Evolutionary conservation across 1,140 invertebrate genomes (phyloP).

Genomic region (Rhagoletis zephyria): DNA sequence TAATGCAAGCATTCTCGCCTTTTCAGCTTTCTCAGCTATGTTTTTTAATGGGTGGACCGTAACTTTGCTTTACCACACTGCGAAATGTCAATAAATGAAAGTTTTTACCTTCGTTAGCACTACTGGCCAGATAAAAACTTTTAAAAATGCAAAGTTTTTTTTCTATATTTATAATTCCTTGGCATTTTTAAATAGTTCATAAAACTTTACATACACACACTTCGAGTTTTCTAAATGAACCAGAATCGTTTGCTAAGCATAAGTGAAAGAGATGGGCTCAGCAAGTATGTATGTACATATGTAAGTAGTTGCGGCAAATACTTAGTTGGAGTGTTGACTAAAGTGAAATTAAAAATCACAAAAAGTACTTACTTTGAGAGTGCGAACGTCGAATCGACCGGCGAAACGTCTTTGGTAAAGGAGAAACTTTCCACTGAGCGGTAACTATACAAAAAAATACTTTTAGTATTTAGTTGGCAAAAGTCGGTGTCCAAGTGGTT

Average conservation of each 20-base stretch:
- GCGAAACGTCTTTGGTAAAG: conserved; percentile 26
- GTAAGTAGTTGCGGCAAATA: conserved; percentile 10
- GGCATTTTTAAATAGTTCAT: conserved; percentile 36
- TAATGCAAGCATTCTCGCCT: too few relatives aligned
- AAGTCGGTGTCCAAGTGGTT: neutral
- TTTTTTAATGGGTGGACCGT: too few relatives aligned
- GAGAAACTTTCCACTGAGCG: conserved; percentile 40
- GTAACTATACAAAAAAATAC: neutral
- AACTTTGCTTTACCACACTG: neutral
- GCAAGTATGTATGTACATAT: neutral
- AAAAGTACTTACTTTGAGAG: conserved; percentile 48
- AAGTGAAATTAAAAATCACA: conserved; percentile 51
- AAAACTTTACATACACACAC: conserved; percentile 34
- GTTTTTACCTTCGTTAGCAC: conserved; percentile 20
- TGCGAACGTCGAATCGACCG: neutral
- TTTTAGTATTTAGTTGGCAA: conserved; percentile 17
- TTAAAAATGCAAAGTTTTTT: conserved; percentile 40
- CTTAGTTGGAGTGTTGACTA: conserved; percentile 35
- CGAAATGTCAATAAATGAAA: conserved; percentile 44
- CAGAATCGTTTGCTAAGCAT: neutral
- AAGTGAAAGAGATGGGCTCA: neutral
- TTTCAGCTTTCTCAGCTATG: too few relatives aligned
- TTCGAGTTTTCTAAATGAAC: conserved; percentile 13
- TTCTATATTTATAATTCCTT: neutral
- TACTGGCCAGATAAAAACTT: conserved; percentile 27